phyloP scores from a whole-genome alignment of 1,140 invertebrate genomes.

The Bombus picipes region DNA sequence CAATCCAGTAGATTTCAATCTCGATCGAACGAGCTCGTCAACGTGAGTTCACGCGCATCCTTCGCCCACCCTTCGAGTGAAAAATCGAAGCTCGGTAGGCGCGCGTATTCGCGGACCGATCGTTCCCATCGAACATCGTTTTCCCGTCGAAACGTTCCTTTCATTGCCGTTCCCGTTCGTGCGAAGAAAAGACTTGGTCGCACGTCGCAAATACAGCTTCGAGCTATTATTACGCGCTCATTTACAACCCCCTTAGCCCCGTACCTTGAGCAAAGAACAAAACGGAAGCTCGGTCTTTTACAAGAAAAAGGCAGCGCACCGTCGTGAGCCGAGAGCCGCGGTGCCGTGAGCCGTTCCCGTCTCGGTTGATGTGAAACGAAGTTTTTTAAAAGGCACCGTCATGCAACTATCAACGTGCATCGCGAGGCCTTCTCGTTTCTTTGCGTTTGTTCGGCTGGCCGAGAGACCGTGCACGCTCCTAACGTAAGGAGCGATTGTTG shows the following conservation, averaged over 20 bases:
- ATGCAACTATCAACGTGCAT: slow-evolving; percentile 44
- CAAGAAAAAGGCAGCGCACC: slow-evolving; percentile 31
- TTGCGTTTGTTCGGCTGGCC: slow-evolving; percentile 60
- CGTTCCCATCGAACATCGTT: slow-evolving; percentile 12
- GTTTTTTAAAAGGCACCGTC: slow-evolving; percentile 38
- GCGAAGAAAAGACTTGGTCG: slow-evolving; percentile 47
- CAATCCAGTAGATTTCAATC: neutral
- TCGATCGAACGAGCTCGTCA: neutral
- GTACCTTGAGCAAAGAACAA: slow-evolving; percentile 24
- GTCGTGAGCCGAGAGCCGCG: neutral
- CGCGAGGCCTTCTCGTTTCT: slow-evolving; percentile 55
- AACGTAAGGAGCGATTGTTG: slow-evolving; percentile 79
- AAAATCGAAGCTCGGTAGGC: neutral
- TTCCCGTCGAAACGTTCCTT: slow-evolving; percentile 34
- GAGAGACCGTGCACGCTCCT: slow-evolving; percentile 68
- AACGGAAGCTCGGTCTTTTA: slow-evolving; percentile 54
- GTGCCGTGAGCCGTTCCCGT: slow-evolving; percentile 35
- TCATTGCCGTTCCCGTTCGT: slow-evolving; percentile 45
- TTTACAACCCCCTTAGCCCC: slow-evolving; percentile 28
- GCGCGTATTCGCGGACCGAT: neutral
- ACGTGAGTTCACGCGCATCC: too few relatives aligned
- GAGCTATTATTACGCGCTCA: slow-evolving; percentile 53
- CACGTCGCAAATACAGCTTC: slow-evolving; percentile 46
- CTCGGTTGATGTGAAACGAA: slow-evolving; percentile 47
- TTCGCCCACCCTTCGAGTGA: neutral